These are phyloP conservation scores for Monodelphis domestica DNA, from an alignment of 2,797 vertebrate species.

Conservation along the genomic window DNA sequence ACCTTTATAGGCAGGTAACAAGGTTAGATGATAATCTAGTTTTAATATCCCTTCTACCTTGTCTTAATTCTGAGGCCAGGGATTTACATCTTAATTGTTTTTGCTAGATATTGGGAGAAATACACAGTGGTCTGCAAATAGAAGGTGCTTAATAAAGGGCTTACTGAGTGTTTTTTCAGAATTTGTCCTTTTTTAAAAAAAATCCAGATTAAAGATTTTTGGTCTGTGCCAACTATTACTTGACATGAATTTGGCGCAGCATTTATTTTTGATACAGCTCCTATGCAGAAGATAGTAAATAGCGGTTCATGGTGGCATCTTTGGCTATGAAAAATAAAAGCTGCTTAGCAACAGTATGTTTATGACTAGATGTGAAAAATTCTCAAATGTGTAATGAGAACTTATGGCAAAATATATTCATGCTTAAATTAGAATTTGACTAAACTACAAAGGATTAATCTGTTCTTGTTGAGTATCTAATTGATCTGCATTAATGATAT, in stretches of 20 bases:
- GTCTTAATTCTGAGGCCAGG: neutral
- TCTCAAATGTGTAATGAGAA: constrained; percentile 36
- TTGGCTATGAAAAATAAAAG: constrained; percentile 45
- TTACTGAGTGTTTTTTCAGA: neutral
- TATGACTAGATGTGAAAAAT: constrained; percentile 41
- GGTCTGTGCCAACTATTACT: constrained; percentile 43
- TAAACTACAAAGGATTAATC: neutral
- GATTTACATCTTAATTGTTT: neutral
- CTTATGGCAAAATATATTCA: constrained; percentile 21
- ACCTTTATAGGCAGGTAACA: neutral
- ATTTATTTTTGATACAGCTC: constrained; percentile 59
- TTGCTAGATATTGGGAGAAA: neutral
- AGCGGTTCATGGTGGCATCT: constrained; percentile 25
- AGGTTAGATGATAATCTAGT: neutral
- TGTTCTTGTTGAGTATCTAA: neutral
- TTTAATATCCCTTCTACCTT: neutral
- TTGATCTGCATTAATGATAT: neutral
- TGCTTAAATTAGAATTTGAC: neutral
- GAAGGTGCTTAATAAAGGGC: neutral
- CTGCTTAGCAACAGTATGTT: constrained; percentile 61
- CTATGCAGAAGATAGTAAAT: constrained; percentile 4
- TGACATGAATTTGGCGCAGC: constrained; percentile 52
- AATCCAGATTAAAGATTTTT: neutral
- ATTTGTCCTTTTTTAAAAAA: neutral
- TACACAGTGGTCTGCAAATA: neutral